These are phyloP conservation scores for Halocynthia roretzi DNA, from an alignment of 23 tunicate species.

Conservation along the genomic window DNA sequence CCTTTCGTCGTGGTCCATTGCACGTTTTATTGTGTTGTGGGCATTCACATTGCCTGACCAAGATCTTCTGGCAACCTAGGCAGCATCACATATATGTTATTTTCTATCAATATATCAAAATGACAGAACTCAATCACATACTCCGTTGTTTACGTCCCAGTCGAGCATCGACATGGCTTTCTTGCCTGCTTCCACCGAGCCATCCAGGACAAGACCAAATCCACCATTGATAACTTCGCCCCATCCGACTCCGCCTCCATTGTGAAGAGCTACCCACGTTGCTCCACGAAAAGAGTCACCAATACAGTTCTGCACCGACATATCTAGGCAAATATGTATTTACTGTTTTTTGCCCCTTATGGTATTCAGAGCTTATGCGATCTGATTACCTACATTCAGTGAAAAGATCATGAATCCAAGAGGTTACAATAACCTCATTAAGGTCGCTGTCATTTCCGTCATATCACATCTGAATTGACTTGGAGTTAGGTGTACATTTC, in stretches of 20 bases:
- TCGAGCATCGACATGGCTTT: conserved; percentile 50
- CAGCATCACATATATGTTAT: background rate
- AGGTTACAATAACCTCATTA: too few relatives aligned
- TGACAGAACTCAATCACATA: conserved; percentile 19
- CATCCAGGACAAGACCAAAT: conserved; percentile 85
- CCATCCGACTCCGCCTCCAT: conserved; percentile 99
- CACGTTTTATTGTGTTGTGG: conserved; percentile 40
- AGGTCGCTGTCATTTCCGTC: too few relatives aligned
- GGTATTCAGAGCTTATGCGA: too few relatives aligned
- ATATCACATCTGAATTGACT: too few relatives aligned
- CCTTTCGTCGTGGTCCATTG: conserved; percentile 41
- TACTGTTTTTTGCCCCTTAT: too few relatives aligned
- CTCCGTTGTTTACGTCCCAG: conserved; percentile 97
- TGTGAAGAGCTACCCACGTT: conserved; percentile 98
- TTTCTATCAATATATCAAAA: background rate
- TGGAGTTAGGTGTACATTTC: too few relatives aligned
- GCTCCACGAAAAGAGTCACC: conserved; percentile 97
- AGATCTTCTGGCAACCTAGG: conserved; percentile 78
- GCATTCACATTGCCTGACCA: conserved; percentile 87
- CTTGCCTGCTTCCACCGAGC: conserved; percentile 40
- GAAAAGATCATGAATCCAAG: too few relatives aligned
- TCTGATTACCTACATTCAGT: too few relatives aligned
- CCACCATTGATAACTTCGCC: conserved; percentile 97
- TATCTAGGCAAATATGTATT: conserved; percentile 30
- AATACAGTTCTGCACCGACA: conserved; percentile 97